phyloP scores from a whole-genome alignment of 1,140 invertebrate genomes.

The Zaprionus davidi region DNA sequence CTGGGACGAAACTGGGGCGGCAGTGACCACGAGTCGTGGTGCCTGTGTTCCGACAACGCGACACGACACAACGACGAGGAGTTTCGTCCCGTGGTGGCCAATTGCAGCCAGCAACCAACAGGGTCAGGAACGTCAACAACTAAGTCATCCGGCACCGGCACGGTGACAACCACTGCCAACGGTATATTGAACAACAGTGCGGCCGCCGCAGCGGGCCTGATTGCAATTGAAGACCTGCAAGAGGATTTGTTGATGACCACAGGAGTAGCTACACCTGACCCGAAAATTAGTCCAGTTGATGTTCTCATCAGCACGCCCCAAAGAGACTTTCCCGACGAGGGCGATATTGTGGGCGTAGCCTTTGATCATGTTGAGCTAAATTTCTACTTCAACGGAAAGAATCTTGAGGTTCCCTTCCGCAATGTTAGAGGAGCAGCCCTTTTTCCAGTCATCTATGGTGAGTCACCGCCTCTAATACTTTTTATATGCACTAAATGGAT shows the following conservation, averaged over 20 bases:
- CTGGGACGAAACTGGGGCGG: constrained; percentile 93
- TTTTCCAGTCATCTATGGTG: constrained; percentile 97
- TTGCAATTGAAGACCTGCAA: constrained; percentile 82
- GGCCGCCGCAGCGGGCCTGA: constrained; percentile 69
- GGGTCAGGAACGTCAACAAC: constrained; percentile 15
- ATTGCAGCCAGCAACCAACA: constrained; percentile 51
- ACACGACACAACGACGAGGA: constrained; percentile 93
- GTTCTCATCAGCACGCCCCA: constrained; percentile 47
- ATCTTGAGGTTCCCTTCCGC: constrained; percentile 92
- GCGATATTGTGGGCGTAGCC: constrained; percentile 96
- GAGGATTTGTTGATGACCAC: constrained; percentile 85
- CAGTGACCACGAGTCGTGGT: constrained; percentile 96
- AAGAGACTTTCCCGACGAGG: constrained; percentile 91
- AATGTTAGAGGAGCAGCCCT: constrained; percentile 96
- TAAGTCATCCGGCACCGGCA: constrained; percentile 36
- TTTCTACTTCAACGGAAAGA: constrained; percentile 97
- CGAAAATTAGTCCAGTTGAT: constrained; percentile 20
- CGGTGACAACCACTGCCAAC: constrained; percentile 59
- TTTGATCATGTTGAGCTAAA: constrained; percentile 99
- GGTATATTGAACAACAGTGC: constrained; percentile 85
- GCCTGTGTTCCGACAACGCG: constrained; percentile 94
- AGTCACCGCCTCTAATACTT: constrained; percentile 59
- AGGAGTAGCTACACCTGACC: constrained; percentile 66
- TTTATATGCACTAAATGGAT: constrained; percentile 19
- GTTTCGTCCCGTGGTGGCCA: constrained; percentile 87